Evolutionary conservation across 1,140 invertebrate genomes (phyloP).

Genomic region (Sycophila sp.): DNA sequence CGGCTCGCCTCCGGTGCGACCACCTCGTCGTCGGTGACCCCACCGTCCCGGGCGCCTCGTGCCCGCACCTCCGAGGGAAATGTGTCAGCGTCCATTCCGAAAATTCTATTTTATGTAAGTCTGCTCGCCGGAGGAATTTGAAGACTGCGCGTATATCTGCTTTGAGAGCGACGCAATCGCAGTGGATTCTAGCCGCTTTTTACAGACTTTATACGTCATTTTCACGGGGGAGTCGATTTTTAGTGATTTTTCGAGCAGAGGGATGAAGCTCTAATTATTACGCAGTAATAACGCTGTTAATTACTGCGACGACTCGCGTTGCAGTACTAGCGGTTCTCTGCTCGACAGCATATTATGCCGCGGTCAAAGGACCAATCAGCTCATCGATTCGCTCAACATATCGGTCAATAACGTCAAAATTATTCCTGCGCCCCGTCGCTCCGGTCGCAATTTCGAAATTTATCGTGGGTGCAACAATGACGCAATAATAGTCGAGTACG

Average conservation of each 20-base stretch:
- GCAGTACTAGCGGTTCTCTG: conserved; percentile 1
- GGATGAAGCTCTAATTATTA: not conserved
- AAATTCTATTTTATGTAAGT: too few species aligned
- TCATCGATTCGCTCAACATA: not conserved
- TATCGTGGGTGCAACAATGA: too few species aligned
- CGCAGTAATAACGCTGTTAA: conserved; percentile 1
- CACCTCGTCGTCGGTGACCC: too few species aligned
- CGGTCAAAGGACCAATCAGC: conserved; percentile 17
- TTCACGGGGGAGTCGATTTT: too few species aligned
- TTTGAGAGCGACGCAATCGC: too few species aligned
- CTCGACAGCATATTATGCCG: conserved; percentile 3
- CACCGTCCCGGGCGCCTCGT: too few species aligned
- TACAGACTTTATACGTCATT: too few species aligned
- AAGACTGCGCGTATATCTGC: not conserved
- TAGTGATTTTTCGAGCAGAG: not conserved
- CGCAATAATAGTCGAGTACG: too few species aligned
- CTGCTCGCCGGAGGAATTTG: not conserved
- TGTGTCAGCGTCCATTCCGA: too few species aligned
- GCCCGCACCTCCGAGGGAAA: too few species aligned
- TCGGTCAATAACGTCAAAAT: conserved; percentile 9
- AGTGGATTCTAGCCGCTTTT: too few species aligned
- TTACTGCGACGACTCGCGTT: conserved; percentile 10
- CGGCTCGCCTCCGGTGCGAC: not conserved
- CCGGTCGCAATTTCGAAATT: too few species aligned
- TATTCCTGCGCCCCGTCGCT: conserved; percentile 14